Evolutionary conservation across 2,113 vertebrate species (phyloP).

Genomic region (Malurus melanocephalus): DNA sequence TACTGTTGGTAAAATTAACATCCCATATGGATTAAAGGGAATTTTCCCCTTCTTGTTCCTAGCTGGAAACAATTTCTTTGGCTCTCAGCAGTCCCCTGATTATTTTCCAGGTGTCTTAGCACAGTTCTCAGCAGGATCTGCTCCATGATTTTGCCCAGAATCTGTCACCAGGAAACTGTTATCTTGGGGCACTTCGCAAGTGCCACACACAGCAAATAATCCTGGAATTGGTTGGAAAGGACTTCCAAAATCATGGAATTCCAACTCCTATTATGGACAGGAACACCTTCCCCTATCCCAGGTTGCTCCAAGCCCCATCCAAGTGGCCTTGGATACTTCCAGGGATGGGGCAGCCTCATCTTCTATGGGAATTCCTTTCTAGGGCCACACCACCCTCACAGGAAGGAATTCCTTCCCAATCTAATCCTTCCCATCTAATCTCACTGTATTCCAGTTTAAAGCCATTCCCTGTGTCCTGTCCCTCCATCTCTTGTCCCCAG

Average conservation of each 20-base stretch:
- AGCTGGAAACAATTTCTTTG: neutral
- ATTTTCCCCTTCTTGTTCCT: neutral
- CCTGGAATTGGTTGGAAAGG: neutral
- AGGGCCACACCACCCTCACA: neutral
- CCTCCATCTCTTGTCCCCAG: fast-evolving
- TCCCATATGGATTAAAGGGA: neutral
- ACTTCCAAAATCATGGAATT: neutral
- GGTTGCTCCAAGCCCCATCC: fast-evolving
- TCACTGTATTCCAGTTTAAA: neutral
- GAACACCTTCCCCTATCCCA: neutral
- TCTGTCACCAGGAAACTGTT: neutral
- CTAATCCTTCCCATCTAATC: too few relatives aligned
- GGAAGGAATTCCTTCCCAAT: fast-evolving
- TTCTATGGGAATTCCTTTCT: neutral
- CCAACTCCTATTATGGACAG: fast-evolving
- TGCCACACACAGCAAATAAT: fast-evolving
- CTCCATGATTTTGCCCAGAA: neutral
- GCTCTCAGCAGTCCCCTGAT: neutral
- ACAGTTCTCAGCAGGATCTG: neutral
- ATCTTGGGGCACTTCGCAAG: neutral
- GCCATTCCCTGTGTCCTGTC: neutral
- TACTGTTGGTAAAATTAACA: neutral
- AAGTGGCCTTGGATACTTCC: neutral
- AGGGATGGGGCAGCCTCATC: neutral
- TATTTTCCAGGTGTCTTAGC: neutral